A percentile compares a stretch with the other conserved stretches of the same genome.
These are phyloP conservation scores for Poecilobothrus nobilitatus DNA, from an alignment of 2,888 invertebrate species.

Conservation along the genomic window DNA sequence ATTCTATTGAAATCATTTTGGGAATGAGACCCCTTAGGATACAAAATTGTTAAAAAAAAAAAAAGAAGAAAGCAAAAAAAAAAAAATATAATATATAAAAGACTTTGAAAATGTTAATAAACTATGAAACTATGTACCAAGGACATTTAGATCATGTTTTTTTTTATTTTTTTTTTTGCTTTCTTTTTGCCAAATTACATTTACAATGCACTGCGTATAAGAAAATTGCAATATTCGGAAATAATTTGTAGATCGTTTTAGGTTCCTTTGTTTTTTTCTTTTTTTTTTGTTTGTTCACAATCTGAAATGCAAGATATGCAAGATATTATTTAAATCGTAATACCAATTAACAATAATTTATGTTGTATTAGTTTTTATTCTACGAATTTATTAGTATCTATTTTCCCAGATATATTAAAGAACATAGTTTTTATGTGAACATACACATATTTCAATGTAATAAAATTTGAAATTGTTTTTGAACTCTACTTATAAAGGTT, in stretches of 20 bases:
- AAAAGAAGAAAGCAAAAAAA: not conserved
- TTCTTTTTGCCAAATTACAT: not conserved
- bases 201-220: not conserved
- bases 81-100: not conserved
- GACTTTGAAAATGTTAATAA: slow-evolving; percentile 3
- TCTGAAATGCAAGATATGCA: not conserved
- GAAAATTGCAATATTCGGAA: not conserved
- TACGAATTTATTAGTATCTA: too few relatives aligned
- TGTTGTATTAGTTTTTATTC: too few relatives aligned
- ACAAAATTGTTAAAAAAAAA: not conserved
- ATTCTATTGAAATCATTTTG: not conserved
- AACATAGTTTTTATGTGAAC: too few relatives aligned
- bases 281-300: not conserved
- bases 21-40: slow-evolving; percentile 1
- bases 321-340: too few relatives aligned
- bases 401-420: too few relatives aligned
- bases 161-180: not conserved
- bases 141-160: slow-evolving; percentile 2
- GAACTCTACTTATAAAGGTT: too few relatives aligned
- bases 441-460: too few relatives aligned
- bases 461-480: too few relatives aligned
- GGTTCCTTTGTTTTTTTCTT: too few relatives aligned
- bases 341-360: too few relatives aligned
- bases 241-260: too few relatives aligned
- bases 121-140: not conserved